Conservation (phyloP, 2,113 vertebrate species). For the Pipa parva region DNA sequence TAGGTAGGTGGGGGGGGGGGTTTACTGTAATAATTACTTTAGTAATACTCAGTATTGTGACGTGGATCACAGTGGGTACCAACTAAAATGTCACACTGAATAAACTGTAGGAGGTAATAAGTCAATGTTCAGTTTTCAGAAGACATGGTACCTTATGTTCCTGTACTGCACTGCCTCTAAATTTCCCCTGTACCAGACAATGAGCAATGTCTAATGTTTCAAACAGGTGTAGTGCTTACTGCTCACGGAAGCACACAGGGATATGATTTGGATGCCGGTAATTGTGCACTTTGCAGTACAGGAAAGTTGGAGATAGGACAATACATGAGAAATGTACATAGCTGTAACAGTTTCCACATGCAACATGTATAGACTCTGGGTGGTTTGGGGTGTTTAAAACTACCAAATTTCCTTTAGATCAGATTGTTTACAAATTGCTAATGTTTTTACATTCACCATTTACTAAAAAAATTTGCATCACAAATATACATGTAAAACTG, state of each 20-base stretch:
- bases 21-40: too few relatives aligned
- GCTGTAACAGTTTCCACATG: neutral
- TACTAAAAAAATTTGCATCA: too few relatives aligned
- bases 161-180: neutral
- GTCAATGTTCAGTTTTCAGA: neutral
- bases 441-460: too few relatives aligned
- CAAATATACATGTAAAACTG: too few relatives aligned
- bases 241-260: neutral
- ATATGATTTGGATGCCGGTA: neutral
- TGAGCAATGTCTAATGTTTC: neutral
- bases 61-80: neutral
- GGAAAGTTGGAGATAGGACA: neutral
- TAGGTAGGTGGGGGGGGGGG: too few relatives aligned
- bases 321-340: neutral
- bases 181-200: neutral
- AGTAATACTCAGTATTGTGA: too few relatives aligned
- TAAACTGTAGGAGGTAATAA: too few relatives aligned
- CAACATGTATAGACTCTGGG: too few relatives aligned
- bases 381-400: too few relatives aligned
- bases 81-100: neutral
- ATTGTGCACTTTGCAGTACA: neutral
- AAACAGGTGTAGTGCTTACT: constrained; percentile 5
- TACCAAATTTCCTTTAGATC: too few relatives aligned
- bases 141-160: neutral
- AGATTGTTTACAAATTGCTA: too few relatives aligned